A percentile compares a stretch with the other conserved stretches of the same genome.
Evolutionary conservation across 2,797 vertebrate genomes (phyloP).

Genomic region (Salarias fasciatus): DNA sequence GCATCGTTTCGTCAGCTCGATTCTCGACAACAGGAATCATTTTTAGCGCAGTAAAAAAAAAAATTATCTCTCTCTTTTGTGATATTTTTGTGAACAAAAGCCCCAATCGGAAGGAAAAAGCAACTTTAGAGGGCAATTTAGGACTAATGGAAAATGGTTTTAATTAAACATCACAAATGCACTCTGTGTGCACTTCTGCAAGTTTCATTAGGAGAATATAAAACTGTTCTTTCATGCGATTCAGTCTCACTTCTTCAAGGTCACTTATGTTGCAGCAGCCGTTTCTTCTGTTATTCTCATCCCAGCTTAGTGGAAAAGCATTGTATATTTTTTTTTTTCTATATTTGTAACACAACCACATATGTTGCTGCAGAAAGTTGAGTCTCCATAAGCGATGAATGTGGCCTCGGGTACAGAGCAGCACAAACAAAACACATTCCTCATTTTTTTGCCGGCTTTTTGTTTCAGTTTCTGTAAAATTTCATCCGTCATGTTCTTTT

Average conservation of each 20-base stretch:
- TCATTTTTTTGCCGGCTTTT: constrained; percentile 5
- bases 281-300: too few relatives aligned
- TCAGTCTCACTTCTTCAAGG: neutral
- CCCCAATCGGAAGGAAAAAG: neutral
- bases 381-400: neutral
- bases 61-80: neutral
- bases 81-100: neutral
- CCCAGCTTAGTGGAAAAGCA: too few relatives aligned
- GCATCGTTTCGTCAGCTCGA: neutral
- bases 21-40: neutral
- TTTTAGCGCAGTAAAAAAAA: neutral
- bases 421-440: neutral
- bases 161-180: constrained; percentile 1
- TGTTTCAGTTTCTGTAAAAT: neutral
- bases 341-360: neutral
- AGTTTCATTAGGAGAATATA: neutral
- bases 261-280: neutral
- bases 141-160: neutral
- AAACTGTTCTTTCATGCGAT: neutral
- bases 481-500: neutral
- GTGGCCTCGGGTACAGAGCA: neutral
- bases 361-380: neutral
- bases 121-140: neutral
- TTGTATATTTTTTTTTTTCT: too few relatives aligned
- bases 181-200: neutral